Evolutionary conservation across 1,140 invertebrate species (phyloP), one percentile per base, ranked within the genome.

Genomic region (Drosophila rufa): DNA sequence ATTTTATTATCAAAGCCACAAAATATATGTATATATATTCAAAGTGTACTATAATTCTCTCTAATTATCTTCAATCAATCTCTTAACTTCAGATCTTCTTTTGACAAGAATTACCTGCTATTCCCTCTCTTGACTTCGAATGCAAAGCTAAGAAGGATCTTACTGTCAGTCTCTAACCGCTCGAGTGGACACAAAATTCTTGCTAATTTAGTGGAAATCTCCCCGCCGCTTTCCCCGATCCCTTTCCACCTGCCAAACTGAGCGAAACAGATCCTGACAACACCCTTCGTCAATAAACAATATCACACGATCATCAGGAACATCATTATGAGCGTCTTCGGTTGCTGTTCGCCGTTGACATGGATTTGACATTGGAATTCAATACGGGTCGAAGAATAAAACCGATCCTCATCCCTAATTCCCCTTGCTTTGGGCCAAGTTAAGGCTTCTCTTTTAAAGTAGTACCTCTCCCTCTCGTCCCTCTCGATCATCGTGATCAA

Each of bases 311-410:
- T 71, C 69, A 73, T 73, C 66, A 73, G 36, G 46, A 73, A 50
- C 69, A 73, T 50, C 69, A 73, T 73, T 59, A 73, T 73, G 67
- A 73, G 40, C 67, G 17, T 73, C 67, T 59, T 71, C 46, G 46
- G 67, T 70, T 73, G 53, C 45, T 73, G n/a, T 3, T 73, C 30
- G 14, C 11, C 55, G 55, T 60, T 73, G 70, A 73, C 70, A 73
- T 77, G 82, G 81, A 85, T 84, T 84, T 84, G 81, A 84, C 81
- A 84, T 84, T 84, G 81, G 81, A 84, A 84, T 85, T 84, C 77
- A 84, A 84, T 84, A 84, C 81, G 81, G 78, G 82, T 77, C 61
- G 58, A 68, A 50, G 42, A 15, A 71, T 25, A 56, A 68, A 53
- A 68, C 19, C 9, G 64, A 71, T 40, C 64, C 50, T 36, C 33